Base-by-base conservation (phyloP, 2,113 vertebrate species). In the Galemys pyrenaicus region DNA sequence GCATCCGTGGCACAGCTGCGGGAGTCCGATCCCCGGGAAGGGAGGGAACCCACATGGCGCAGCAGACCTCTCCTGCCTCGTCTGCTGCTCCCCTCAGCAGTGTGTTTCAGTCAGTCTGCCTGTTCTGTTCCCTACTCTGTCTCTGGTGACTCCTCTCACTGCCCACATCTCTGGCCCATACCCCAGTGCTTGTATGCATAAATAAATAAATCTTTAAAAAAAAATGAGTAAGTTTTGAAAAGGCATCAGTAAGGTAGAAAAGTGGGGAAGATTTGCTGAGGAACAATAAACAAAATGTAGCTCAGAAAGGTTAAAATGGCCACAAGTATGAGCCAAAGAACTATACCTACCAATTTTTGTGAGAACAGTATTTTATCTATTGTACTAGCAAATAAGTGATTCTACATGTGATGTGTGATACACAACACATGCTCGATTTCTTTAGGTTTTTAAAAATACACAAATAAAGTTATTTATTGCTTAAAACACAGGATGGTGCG, bases 311-410 rank as follows among this genome's bases (percentile, higher is more conserved):
- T 87, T 95, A 54, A 92, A 78, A 80, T 68, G 56, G 30, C 62
- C 54, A 46, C 88, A 64, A 75, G 7, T 54, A 20, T 28, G 46
- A 92, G 32, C 17, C n/a, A 86, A 83, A 91, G 20, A 49, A 64
- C 41, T 46, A n/a, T 1, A 68, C 15, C 22, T 67, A 28, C 26
- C 24, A 88, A 81, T 46, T 93, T 83, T 65, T 81, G 67, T 82
- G 54, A 94, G 8, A 92, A 46, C 6, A 77, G 22, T 51, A 49
- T 84, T 84, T 96, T 82, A 79, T 75, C 49, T 74, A 24, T 62
- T 60, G 71, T 91, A 68, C 24, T 28, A 84, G 37, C 20, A 93
- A 64, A 7, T 28, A 79, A 83, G 44, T 44, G 67, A 74, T 82
- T 91, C 39, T 62, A 26, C 54, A 70, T 85, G 20, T 35, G 7